A percentile compares a stretch with the other conserved stretches of the same genome.
phyloP scores from a whole-genome alignment of 1,140 invertebrate species.

The Dendrolimus punctatus region DNA sequence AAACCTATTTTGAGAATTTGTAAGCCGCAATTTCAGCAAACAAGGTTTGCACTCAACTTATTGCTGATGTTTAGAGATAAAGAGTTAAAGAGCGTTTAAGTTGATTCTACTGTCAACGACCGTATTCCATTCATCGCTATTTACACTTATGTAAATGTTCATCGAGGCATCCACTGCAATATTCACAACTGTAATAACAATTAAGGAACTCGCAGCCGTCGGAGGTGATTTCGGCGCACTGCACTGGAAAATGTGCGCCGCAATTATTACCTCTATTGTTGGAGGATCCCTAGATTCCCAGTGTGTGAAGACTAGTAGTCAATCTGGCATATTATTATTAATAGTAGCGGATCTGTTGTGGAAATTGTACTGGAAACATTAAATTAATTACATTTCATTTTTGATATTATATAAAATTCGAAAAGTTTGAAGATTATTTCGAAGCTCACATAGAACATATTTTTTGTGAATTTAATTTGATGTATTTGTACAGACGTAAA shows the following conservation, averaged over 20 bases:
- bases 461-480: no score
- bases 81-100: no score
- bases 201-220: constrained; percentile 18
- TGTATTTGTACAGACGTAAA: no score
- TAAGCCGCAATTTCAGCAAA: no score
- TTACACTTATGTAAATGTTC: background rate
- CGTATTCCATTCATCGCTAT: no score
- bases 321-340: background rate
- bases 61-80: no score
- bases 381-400: background rate
- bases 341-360: background rate
- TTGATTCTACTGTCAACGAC: no score
- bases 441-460: no score
- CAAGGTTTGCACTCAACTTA: no score
- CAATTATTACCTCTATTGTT: constrained; percentile 41
- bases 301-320: background rate
- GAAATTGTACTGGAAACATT: background rate
- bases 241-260: constrained; percentile 29
- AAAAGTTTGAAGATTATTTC: no score
- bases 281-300: constrained; percentile 4
- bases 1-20: no score
- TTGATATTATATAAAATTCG: no score
- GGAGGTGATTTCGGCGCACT: constrained; percentile 25
- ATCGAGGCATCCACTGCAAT: constrained; percentile 1
- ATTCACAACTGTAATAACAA: constrained; percentile 18